Evolutionary conservation across 2,888 invertebrate genomes (phyloP), one percentile per base, ranked within the genome.

Genomic region (Carpatolechia fugitivella): DNA sequence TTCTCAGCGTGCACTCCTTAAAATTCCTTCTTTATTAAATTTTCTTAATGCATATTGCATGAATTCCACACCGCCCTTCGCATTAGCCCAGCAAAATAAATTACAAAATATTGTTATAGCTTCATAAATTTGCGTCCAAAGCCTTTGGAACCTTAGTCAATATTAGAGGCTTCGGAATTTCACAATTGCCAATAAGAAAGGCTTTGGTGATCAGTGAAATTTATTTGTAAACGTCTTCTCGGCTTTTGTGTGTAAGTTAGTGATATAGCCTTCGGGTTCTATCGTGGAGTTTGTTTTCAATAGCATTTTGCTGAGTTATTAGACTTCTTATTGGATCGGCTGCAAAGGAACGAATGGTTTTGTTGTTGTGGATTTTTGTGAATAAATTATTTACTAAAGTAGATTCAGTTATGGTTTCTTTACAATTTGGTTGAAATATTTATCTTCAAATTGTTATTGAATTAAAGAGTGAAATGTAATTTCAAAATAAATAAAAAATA

Each of bases 41-140:
- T 61, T 57, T 52, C 57, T 41, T 61, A 58, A 56, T 58, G 60
- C 63, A 60, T 60, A 60, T 61, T 63, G 57, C 57, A 62, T 60
- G 59, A 60, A 56, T 40, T 36, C 50, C 40, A 24, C 35, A 24
- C 38, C 40, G 3, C 48, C 48, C 31, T 30, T 10, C 40, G 49
- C 55, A 55, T 58, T 58, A 58, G 52, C 56, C 16, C 18, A 20
- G 56, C 16, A 14, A 52, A 58, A 61, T 60, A 59, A 61, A 60
- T 63, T 62, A 62, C 56, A 58, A 59, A 63, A 61, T 64, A 60
- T 62, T 61, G 60, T 59, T 60, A 61, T 55, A 40, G 51, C 55
- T n/a, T 29, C 52, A 59, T 60, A 62, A 61, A 61, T 60, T 60
- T 52, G 47, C 53, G 30, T 51, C 40, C 35, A 55, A 51, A 58